A percentile compares a stretch with the other conserved stretches of the same genome.
Conservation (phyloP, 2,888 invertebrate species). For the Tromatobia lineatoria region DNA sequence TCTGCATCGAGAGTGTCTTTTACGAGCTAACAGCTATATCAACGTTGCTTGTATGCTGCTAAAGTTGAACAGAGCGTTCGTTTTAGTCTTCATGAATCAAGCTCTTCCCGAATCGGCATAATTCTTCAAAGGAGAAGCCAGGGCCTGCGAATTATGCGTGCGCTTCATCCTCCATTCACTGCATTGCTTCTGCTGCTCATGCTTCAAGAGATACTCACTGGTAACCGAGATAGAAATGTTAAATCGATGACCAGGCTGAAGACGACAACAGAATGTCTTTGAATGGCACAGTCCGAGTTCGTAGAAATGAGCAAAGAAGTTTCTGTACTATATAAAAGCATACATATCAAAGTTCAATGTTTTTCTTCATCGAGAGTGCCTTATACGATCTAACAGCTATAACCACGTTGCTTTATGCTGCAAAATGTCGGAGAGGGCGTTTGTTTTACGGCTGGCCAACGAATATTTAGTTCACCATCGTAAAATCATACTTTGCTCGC, state of each 20-base stretch:
- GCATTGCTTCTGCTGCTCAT: not conserved
- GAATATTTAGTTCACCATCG: conserved; percentile 82
- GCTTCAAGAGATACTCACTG: conserved; percentile 3
- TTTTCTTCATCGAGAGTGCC: conserved; percentile 61
- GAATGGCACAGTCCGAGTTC: conserved; percentile 36
- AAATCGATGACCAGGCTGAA: conserved; percentile 42
- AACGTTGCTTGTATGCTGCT: conserved; percentile 43
- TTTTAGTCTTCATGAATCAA: conserved; percentile 85
- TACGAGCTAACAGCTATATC: conserved; percentile 74
- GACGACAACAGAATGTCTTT: conserved; percentile 30
- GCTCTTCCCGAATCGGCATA: conserved; percentile 83
- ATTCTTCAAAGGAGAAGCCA: conserved; percentile 78
- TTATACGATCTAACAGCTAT: conserved; percentile 75
- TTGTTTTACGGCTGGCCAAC: conserved; percentile 81
- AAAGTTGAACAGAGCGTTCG: conserved; percentile 36
- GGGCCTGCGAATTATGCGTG: too few relatives aligned
- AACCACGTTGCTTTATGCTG: conserved; percentile 44
- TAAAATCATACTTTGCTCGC: conserved; percentile 82
- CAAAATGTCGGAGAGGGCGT: conserved; percentile 73
- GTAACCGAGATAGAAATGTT: conserved; percentile 2
- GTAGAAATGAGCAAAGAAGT: conserved; percentile 28
- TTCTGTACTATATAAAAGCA: not conserved
- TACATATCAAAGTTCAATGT: not conserved
- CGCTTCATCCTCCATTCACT: too few relatives aligned
- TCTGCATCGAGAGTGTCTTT: conserved; percentile 66